Base-by-base conservation (phyloP, 1,140 invertebrate genomes). In the Drosophila yakuba region DNA sequence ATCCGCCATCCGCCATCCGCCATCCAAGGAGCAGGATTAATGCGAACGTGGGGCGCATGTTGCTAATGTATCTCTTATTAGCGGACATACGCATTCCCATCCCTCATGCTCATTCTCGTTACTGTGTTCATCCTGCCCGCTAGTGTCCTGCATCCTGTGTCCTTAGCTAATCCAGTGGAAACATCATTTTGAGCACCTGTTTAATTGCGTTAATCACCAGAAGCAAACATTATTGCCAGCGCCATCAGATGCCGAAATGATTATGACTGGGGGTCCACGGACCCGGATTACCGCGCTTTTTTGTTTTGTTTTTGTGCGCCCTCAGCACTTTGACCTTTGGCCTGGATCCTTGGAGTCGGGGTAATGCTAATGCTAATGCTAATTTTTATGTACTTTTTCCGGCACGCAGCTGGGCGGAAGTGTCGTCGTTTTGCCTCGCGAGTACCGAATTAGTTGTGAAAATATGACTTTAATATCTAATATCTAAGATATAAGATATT, bases 141-240 rank as follows among this genome's bases (percentile, higher is more conserved):
- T 28, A 0, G 28, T 14, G 45, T 55, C 48, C 43, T 39, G 54
- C 60, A 64, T 64, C 55, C 69, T 73, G 69, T 72, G 69, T 59
- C 35, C 57, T 56, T 36, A 74, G 39, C 76, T 91, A 90, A 91
- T 91, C 90, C 78, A 88, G 58, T 81, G 90, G 85, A 88, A 91
- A 88, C 86, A 91, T 90, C 90, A 91, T 91, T 91, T 77, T 85
- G 90, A 91, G 90, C 90, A 91, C 90, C 90, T 91, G 90, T 90
- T 90, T 91, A 91, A 91, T 91, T 91, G 90, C 90, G 78, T 90
- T 91, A 91, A 91, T 91, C 85, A 88, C 79, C 80, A 68, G 73
- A 35, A 88, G 78, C 83, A 78, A 84, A 74, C 84, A 78, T 88
- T 89, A 88, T 82, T 68, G 76, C 73, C 75, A 61, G 28, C 45